Conservation (phyloP, 2,113 vertebrate species). For the Phalacrocorax carbo region DNA sequence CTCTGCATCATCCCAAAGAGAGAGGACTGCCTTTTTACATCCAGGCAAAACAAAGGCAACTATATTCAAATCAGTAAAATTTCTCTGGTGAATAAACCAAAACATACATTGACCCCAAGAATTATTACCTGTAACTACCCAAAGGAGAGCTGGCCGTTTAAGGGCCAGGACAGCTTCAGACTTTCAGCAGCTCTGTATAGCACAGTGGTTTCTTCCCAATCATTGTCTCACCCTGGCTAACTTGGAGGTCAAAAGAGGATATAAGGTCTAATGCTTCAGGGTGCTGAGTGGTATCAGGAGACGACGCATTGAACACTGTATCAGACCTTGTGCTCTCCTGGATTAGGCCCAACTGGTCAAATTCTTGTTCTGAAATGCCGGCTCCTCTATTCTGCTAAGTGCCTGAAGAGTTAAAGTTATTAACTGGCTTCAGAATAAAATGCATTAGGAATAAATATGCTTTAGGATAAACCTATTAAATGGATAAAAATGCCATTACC, state of each 20-base stretch:
- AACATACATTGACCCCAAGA: not conserved
- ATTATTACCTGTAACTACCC: not conserved
- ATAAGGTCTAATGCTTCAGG: not conserved
- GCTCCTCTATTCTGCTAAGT: not conserved
- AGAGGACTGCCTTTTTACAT: not conserved
- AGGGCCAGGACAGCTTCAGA: not conserved
- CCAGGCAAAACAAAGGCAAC: not conserved
- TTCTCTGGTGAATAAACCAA: not conserved
- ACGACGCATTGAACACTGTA: not conserved
- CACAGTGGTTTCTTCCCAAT: not conserved
- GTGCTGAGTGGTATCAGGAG: not conserved
- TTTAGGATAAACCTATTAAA: slow-evolving; percentile 67
- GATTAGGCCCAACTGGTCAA: not conserved
- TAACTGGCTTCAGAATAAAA: slow-evolving; percentile 47
- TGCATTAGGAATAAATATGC: slow-evolving; percentile 53
- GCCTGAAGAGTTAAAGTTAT: slow-evolving; percentile 41
- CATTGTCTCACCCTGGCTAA: not conserved
- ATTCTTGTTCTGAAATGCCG: not conserved
- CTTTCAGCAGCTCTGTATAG: not conserved
- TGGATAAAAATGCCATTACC: slow-evolving; percentile 67
- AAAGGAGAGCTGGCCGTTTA: not conserved
- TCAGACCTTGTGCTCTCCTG: not conserved
- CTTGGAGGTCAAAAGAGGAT: not conserved
- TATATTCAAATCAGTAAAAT: not conserved
- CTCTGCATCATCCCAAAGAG: not conserved